Evolutionary conservation across 1,140 invertebrate genomes (phyloP).

Genomic region (Tetramorium parvispinum): DNA sequence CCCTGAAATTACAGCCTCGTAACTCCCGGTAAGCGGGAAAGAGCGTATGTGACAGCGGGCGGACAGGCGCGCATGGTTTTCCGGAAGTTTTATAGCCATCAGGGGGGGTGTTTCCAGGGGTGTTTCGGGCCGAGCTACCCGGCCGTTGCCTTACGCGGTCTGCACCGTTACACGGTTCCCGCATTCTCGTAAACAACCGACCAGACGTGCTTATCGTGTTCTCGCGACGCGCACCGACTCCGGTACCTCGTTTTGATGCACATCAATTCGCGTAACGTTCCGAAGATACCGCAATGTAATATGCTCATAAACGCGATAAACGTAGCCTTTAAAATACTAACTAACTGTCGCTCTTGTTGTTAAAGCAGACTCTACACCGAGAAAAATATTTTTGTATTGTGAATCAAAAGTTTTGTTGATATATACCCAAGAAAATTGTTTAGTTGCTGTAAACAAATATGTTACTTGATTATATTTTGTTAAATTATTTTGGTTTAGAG

Average conservation of each 20-base stretch:
- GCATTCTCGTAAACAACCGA: conserved; percentile 75
- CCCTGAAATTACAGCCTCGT: conserved; percentile 79
- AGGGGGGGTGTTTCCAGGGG: conserved; percentile 69
- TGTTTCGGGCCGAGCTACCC: conserved; percentile 67
- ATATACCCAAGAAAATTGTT: too few species aligned
- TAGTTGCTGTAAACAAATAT: too few species aligned
- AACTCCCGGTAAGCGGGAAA: conserved; percentile 80
- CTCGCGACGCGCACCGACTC: conserved; percentile 63
- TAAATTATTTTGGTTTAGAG: too few species aligned
- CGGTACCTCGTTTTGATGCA: conserved; percentile 39
- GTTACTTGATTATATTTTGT: too few species aligned
- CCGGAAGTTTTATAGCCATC: conserved; percentile 76
- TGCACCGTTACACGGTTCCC: conserved; percentile 73
- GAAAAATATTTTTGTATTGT: too few species aligned
- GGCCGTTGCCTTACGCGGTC: conserved; percentile 70
- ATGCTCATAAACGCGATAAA: background rate
- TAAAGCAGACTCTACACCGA: background rate
- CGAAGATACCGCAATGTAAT: conserved; percentile 38
- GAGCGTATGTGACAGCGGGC: conserved; percentile 80
- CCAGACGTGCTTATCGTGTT: conserved; percentile 74
- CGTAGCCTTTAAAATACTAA: background rate
- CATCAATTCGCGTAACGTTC: conserved; percentile 33
- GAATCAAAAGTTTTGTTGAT: too few species aligned
- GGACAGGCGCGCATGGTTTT: conserved; percentile 75
- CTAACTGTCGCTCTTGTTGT: background rate